Base-by-base conservation (phyloP, 2,888 invertebrate species). In the Stenodema calcarata region DNA sequence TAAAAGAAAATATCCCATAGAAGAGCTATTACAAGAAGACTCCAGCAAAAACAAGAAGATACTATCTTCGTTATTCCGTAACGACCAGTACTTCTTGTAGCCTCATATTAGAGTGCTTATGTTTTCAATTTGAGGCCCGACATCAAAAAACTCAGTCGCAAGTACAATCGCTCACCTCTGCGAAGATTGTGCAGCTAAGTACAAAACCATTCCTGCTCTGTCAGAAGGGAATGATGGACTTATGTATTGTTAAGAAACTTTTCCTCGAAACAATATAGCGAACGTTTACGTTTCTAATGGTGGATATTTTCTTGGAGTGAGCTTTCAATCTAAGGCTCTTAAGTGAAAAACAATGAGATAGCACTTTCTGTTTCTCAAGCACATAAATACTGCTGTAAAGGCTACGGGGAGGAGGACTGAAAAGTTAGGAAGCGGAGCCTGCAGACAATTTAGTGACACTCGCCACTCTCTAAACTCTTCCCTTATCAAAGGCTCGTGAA, bases 281-380 rank as follows among this genome's bases (percentile, higher is more conserved):
- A 30, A 3, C 12, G 73, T 7, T n/a, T 11, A 7, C 6, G 30
- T 30, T 73, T 9, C 35, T 35, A 1, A 73, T 28, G 35, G 41
- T 16, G 1, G 35, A 73, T 35, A 73, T 73, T 35, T 35, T 41
- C 14, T 35, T 2, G 0, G 14, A 18, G 18, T 35, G 30, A 41
- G 18, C n/a, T n/a, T 73, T 73, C 73, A 73, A 30, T 73, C 35
- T 73, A 41, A 73, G 35, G 69, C 12, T 18, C 73, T 73, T 35
- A 73, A 73, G n/a, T 73, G 35, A 35, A 73, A 73, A 16, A 41
- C 73, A 30, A 35, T 73, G 73, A 73, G 73, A 73, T 73, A 73
- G 73, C n/a, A n/a, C 73, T 35, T 28, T 73, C 35, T 35, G 7
- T 30, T 35, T 30, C 73, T 16, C n/a, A 73, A 73, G 30, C 73